These are phyloP conservation scores for Drosophila kambysellisi DNA, from an alignment of 2,888 invertebrate species.

Conservation along the genomic window DNA sequence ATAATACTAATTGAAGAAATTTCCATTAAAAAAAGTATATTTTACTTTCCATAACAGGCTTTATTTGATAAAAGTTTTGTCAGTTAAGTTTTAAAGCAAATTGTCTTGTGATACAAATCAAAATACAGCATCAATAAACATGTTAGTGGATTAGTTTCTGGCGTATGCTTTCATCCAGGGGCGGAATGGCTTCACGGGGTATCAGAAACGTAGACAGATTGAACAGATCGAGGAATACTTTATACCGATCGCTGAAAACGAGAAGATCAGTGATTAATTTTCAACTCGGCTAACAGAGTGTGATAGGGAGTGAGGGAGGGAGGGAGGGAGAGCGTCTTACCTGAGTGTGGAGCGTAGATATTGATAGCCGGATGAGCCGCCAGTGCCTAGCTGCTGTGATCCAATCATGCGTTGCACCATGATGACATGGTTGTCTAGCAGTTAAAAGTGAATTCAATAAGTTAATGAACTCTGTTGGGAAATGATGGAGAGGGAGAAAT, in stretches of 20 bases:
- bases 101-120: neutral
- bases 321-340: constrained; percentile 86
- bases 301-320: neutral
- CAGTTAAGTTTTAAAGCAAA: neutral
- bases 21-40: neutral
- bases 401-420: constrained; percentile 99
- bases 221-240: constrained; percentile 98
- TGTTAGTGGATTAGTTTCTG: constrained; percentile 75
- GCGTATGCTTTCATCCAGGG: constrained; percentile 91
- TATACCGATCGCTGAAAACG: constrained; percentile 96
- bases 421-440: constrained; percentile 97
- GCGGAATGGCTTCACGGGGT: constrained; percentile 96
- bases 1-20: neutral
- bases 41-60: neutral
- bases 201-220: constrained; percentile 98
- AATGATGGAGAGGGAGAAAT: neutral
- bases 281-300: neutral
- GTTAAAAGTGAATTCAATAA: constrained; percentile 20
- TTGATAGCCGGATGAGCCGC: constrained; percentile 99
- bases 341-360: constrained; percentile 98
- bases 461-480: constrained; percentile 3
- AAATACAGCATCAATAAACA: neutral
- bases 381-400: constrained; percentile 97
- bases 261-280: constrained; percentile 17
- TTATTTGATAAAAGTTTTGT: neutral